Base-by-base conservation (phyloP, 2,113 vertebrate genomes). In the Paramisgurnus dabryanus region DNA sequence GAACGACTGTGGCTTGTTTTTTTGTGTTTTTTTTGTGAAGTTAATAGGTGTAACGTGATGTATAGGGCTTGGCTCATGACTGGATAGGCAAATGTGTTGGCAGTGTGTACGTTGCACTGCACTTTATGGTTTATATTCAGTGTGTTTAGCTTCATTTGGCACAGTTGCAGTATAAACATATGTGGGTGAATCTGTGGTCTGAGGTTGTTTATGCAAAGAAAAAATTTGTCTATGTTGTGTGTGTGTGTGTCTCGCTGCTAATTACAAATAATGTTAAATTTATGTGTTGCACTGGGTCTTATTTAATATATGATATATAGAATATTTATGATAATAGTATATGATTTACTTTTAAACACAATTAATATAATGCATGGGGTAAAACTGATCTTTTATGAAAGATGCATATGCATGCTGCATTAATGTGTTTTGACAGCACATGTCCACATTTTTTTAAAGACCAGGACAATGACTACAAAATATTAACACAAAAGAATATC, bases 91-190 rank as follows among this genome's bases (percentile, higher is more conserved):
- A 58, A 40, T 80, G 64, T 80, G 17, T 80, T 80, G 41, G 60
- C 53, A 55, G 69, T 73, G 49, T 73, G 57, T 69, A 67, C 22
- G 65, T 73, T 49, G 18, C 5, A 66, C 34, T 50, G 27, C 3
- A 66, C 15, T 66, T 41, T 77, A 49, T 68, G 40, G 64, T 41
- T 68, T 50, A 74, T 53, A 11, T 82, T 65, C 49, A 57, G 34
- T 39, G 58, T 40, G 65, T 69, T 55, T n/a, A 34, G 40, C 10
- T 58, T 27, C 53, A 15, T 63, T 47, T 69, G 78, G 27, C 22
- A 53, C n/a, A 2, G 57, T 72, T 80, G 82, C 84, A 87, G 47
- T 3, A 47, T 49, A 58, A 88, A 80, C 0, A 66, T 64, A 80
- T 69, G 47, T 58, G 76, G 53, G 65, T 78, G 67, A 45, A 71